Conservation (phyloP, 2,113 vertebrate species). For the Pontoporia blainvillei region DNA sequence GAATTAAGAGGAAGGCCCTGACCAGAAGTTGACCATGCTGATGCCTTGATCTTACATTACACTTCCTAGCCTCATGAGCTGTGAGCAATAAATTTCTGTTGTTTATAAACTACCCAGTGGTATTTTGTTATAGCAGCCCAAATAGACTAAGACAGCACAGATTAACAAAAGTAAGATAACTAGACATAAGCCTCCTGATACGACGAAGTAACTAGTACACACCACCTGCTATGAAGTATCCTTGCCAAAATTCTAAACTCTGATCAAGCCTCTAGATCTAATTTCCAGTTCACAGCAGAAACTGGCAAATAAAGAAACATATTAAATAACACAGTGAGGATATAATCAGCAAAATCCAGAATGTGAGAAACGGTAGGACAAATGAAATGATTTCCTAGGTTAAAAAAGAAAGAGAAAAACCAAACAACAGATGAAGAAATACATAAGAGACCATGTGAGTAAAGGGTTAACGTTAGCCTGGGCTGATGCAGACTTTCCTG, state of each 20-base stretch:
- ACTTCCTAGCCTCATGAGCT: neutral
- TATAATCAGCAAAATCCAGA: neutral
- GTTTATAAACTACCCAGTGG: neutral
- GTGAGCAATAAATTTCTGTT: neutral
- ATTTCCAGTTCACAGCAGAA: neutral
- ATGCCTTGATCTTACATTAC: neutral
- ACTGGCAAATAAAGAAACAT: neutral
- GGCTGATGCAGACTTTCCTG: neutral
- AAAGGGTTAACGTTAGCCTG: neutral
- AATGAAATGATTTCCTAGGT: neutral
- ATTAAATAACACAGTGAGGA: neutral
- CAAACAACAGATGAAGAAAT: neutral
- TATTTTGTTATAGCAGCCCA: neutral
- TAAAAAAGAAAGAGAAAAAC: neutral
- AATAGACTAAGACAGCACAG: neutral
- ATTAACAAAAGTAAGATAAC: neutral
- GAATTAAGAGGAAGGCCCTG: neutral
- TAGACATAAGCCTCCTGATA: neutral
- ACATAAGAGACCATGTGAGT: neutral
- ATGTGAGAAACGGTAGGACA: neutral
- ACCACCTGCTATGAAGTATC: neutral
- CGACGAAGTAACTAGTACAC: neutral
- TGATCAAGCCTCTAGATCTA: neutral
- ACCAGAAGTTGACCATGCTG: neutral
- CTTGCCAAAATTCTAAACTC: neutral